These are phyloP conservation scores for Octodon degus DNA, from an alignment of 2,113 vertebrate genomes.

Conservation along the genomic window DNA sequence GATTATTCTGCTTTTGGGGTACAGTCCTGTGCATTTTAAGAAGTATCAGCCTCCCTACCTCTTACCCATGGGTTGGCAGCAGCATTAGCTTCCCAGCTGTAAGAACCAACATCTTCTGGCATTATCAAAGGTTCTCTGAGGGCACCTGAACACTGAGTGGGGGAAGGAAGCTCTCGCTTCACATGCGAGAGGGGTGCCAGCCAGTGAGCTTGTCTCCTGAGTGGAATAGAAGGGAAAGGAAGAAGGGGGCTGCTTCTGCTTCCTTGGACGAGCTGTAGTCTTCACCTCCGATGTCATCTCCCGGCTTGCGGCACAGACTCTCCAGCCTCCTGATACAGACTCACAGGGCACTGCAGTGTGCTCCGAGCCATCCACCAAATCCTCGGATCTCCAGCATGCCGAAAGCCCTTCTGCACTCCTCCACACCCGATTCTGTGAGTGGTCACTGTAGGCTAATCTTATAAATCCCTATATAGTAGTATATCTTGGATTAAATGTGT, in stretches of 20 bases:
- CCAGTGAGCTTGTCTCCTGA: neutral
- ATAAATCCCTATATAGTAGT: neutral
- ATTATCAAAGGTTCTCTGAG: rapidly evolving
- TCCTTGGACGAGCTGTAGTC: neutral
- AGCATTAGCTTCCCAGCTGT: neutral
- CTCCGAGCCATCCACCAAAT: neutral
- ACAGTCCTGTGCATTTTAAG: neutral
- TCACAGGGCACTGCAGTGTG: no score
- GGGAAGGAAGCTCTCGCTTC: no score
- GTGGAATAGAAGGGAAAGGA: neutral
- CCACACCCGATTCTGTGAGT: neutral
- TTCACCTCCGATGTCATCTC: neutral
- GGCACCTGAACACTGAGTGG: no score
- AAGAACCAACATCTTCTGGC: neutral
- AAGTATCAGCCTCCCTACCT: neutral
- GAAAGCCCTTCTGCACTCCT: neutral
- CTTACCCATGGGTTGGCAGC: neutral
- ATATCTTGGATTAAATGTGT: neutral
- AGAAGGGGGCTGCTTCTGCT: neutral
- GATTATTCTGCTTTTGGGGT: rapidly evolving
- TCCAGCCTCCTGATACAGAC: neutral
- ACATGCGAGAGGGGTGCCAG: no score
- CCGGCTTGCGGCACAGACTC: neutral
- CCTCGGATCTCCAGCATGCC: neutral
- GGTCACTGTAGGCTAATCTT: neutral